Percentiles rank a stretch among this genome's conserved stretches.
Evolutionary conservation across 2,797 vertebrate species (phyloP).

Genomic region (Steatocranus sp.): DNA sequence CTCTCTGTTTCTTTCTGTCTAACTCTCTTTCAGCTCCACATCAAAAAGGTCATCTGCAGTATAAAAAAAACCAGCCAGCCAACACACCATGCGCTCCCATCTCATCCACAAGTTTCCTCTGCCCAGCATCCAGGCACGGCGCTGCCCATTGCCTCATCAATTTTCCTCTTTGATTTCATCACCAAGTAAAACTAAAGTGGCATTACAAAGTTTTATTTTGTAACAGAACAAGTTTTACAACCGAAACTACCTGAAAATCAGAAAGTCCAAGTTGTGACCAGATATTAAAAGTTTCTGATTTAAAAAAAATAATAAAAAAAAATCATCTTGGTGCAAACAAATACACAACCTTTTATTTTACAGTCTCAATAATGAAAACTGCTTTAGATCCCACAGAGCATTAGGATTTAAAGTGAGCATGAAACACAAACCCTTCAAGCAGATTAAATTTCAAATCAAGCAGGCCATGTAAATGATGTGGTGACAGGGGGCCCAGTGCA

Average conservation of each 20-base stretch:
- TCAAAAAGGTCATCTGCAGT: slow-evolving; percentile 70
- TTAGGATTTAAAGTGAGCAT: slow-evolving; percentile 83
- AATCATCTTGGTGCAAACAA: slow-evolving; percentile 11
- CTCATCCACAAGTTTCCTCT: slow-evolving; percentile 50
- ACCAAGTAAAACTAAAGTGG: slow-evolving; percentile 39
- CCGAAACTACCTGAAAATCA: neutral
- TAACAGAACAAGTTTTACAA: slow-evolving; percentile 14
- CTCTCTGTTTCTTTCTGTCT: slow-evolving; percentile 37
- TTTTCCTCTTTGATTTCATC: slow-evolving; percentile 71
- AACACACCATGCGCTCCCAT: slow-evolving; percentile 37
- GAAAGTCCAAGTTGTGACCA: neutral
- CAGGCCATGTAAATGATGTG: slow-evolving; percentile 83
- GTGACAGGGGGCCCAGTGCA: slow-evolving; percentile 76
- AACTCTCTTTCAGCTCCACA: slow-evolving; percentile 63
- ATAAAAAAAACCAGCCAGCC: neutral
- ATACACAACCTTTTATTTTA: slow-evolving; percentile 45
- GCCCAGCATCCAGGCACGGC: slow-evolving; percentile 41
- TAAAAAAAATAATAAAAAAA: neutral
- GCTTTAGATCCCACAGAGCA: slow-evolving; percentile 73
- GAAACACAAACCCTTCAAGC: slow-evolving; percentile 84
- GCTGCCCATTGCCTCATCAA: slow-evolving; percentile 63
- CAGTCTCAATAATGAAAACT: slow-evolving; percentile 56
- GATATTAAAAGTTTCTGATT: neutral
- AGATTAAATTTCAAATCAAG: slow-evolving; percentile 83
- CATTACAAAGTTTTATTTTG: slow-evolving; percentile 52